Conservation (phyloP, 2,113 vertebrate genomes). For the Salvelinus fontinalis region DNA sequence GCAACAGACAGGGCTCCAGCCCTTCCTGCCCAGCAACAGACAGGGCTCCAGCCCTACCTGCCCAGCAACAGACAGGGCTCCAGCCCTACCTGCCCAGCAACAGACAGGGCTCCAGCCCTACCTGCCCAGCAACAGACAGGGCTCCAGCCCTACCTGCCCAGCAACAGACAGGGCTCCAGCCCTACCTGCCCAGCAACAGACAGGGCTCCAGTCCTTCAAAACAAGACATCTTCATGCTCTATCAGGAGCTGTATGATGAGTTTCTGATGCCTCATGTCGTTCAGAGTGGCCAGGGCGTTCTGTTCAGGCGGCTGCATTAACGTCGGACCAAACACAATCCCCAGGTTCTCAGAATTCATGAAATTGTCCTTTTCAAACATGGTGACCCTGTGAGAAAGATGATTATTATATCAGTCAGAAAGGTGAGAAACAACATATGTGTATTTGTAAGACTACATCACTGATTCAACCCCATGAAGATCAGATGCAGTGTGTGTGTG, state of each 20-base stretch:
- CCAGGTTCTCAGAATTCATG: slow-evolving; percentile 95
- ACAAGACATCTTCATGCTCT: slow-evolving; percentile 96
- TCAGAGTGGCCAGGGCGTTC: slow-evolving; percentile 90
- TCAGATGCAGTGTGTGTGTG: neutral
- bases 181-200: neutral
- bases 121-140: slow-evolving; percentile 35
- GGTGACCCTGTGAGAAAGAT: slow-evolving; percentile 81
- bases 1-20: slow-evolving; percentile 35
- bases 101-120: slow-evolving; percentile 52
- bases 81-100: slow-evolving; percentile 27
- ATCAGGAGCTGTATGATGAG: slow-evolving; percentile 95
- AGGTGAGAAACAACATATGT: slow-evolving; percentile 11
- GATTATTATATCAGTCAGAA: neutral
- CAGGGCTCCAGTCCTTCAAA: slow-evolving; percentile 66
- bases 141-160: slow-evolving; percentile 5
- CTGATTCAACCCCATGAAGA: too few relatives aligned
- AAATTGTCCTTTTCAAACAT: slow-evolving; percentile 95
- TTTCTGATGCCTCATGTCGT: slow-evolving; percentile 98
- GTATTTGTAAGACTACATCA: too few relatives aligned
- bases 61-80: neutral
- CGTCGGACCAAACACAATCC: slow-evolving; percentile 96
- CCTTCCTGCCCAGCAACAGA: slow-evolving; percentile 29
- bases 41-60: slow-evolving; percentile 28
- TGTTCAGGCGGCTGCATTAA: slow-evolving; percentile 95
- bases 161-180: slow-evolving; percentile 37